phyloP scores from a whole-genome alignment of 2,888 invertebrate genomes.

The Drosophila multiciliata region DNA sequence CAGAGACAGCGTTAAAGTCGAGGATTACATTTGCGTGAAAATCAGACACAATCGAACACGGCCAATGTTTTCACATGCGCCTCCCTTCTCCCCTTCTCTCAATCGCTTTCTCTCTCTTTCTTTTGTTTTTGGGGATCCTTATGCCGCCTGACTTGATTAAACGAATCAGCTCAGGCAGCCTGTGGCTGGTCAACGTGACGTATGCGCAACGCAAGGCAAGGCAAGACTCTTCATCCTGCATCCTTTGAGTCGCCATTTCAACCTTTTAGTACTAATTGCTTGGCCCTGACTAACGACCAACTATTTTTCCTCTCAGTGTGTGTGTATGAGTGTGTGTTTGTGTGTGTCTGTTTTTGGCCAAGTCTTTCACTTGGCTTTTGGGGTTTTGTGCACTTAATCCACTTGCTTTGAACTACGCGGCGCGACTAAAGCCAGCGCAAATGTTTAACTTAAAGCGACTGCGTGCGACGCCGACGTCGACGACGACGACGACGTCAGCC shows the following conservation, averaged over 20 bases:
- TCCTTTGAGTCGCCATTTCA: conserved; percentile 55
- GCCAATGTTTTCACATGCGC: conserved; percentile 19
- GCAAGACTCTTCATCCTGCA: conserved; percentile 24
- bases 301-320: conserved; percentile 10
- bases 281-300: conserved; percentile 59
- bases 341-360: conserved; percentile 12
- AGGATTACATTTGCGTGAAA: conserved; percentile 77
- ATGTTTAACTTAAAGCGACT: conserved; percentile 62
- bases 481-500: conserved; percentile 24
- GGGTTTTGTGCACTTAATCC: conserved; percentile 66
- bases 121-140: conserved; percentile 6
- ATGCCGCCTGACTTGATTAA: conserved; percentile 58
- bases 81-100: background rate
- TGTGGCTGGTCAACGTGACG: conserved; percentile 50
- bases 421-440: conserved; percentile 70
- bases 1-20: conserved; percentile 45
- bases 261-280: conserved; percentile 70
- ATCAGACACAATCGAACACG: conserved; percentile 72
- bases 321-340: conserved; percentile 10
- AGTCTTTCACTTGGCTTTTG: background rate
- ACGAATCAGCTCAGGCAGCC: conserved; percentile 30
- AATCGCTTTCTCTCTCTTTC: background rate
- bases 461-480: conserved; percentile 26
- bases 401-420: conserved; percentile 78
- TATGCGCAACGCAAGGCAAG: conserved; percentile 53